Base-by-base conservation (phyloP, 2,797 vertebrate genomes). In the Sciaenops ocellatus region DNA sequence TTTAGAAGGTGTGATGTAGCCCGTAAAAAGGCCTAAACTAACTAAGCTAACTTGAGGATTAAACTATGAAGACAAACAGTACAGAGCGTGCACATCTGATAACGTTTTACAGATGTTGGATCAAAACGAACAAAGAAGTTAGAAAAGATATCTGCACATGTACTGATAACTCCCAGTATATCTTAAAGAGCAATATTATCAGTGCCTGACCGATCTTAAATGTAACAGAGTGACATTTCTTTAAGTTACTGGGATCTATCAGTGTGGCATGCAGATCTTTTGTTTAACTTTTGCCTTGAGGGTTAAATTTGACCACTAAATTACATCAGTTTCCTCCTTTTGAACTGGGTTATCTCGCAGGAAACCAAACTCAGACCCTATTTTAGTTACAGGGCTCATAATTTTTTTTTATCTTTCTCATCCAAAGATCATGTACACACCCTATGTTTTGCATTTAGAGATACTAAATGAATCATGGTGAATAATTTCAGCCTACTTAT, bases 401-500 rank as follows among this genome's bases (percentile, higher is more conserved):
- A 56, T 34, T 8, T 34, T 34, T 34, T 34, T 8, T 34, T 1
- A 34, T 3, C 16, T 70, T 59, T 55, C 5, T 56, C 20, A 48
- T 73, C 41, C 38, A 48, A 17, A 34, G 7, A 65, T 56, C 46
- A 64, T 20, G 46, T 5, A 44, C 24, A 81, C 55, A 68, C 57
- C 44, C 61, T 18, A 8, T 30, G 26, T 34, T 71, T 71, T 77
- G 22, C 64, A 61, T 38, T 61, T 34, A 51, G 17, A 74, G 61
- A 34, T 46, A 65, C 59, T 26, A 59, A 11, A n/a, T 11, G 62
- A 84, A 55, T 59, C 61, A 71, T 30, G 20, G 22, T 24, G 12
- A 80, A 78, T 46, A 16, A 46, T 20, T 24, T 60, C 38, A 30
- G 34, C 20, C 12, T 6, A 61, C 46, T 50, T 68, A 20, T 22